Conservation (phyloP, 2,113 vertebrate species). For the Varanus komodoensis region DNA sequence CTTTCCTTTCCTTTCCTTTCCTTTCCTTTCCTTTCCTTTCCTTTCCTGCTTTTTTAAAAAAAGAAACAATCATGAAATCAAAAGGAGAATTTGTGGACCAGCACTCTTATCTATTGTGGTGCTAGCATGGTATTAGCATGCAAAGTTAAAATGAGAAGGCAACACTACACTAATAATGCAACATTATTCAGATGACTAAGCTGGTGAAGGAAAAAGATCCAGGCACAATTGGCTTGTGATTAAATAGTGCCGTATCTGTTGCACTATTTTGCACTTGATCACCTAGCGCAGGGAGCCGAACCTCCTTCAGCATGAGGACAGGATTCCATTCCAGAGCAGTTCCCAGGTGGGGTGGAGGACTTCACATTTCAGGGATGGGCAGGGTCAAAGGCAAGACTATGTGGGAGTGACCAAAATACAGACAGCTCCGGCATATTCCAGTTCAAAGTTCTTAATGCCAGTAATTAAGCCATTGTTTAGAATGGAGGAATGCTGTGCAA, state of each 20-base stretch:
- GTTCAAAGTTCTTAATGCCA: too few relatives aligned
- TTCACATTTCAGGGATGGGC: background rate
- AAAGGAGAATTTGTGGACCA: background rate
- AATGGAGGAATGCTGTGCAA: too few relatives aligned
- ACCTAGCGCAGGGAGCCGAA: background rate
- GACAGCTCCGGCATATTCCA: too few relatives aligned
- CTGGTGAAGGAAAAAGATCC: background rate
- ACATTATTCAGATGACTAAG: background rate
- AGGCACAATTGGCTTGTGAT: background rate
- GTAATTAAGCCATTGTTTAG: too few relatives aligned
- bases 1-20: too few relatives aligned
- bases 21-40: too few relatives aligned
- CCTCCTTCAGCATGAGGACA: too few relatives aligned
- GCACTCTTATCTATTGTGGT: background rate
- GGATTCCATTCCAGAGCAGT: too few relatives aligned
- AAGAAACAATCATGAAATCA: constrained; percentile 19
- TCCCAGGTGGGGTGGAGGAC: too few relatives aligned
- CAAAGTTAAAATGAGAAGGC: background rate
- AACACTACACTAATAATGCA: background rate
- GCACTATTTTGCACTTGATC: background rate
- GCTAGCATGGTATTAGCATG: background rate
- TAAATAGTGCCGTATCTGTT: background rate
- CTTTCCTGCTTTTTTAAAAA: background rate
- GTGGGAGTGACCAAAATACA: too few relatives aligned
- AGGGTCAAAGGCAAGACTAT: background rate